A percentile compares a stretch with the other conserved stretches of the same genome.
These are phyloP conservation scores for Uria lomvia DNA, from an alignment of 2,113 vertebrate species.

Conservation along the genomic window DNA sequence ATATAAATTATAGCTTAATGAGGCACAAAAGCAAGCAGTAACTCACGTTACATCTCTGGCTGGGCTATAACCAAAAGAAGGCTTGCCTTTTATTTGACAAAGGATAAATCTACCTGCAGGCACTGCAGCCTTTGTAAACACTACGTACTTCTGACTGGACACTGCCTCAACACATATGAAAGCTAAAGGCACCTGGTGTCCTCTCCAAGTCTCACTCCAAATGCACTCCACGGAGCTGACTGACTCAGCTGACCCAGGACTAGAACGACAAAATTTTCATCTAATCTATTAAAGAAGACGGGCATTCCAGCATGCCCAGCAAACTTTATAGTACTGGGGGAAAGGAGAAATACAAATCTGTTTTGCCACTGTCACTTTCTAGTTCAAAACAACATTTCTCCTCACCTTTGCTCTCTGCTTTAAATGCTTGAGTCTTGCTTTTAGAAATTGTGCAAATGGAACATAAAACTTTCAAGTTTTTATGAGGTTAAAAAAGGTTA, in stretches of 20 bases:
- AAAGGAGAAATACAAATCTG: background rate
- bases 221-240: background rate
- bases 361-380: background rate
- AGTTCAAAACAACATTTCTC: background rate
- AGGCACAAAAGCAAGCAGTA: background rate
- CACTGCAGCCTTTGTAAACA: background rate
- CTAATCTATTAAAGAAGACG: background rate
- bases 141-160: background rate
- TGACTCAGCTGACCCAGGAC: background rate
- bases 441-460: background rate
- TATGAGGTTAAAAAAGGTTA: background rate
- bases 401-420: background rate
- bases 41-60: background rate
- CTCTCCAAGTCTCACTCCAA: background rate
- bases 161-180: background rate
- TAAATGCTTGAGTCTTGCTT: background rate
- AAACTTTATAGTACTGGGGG: background rate
- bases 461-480: background rate
- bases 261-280: background rate
- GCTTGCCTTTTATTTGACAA: background rate
- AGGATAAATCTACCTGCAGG: background rate
- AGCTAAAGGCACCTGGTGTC: background rate
- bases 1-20: background rate
- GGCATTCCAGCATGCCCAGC: background rate
- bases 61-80: background rate